Evolutionary conservation across 1,140 invertebrate genomes (phyloP).

Genomic region (Eriocheir sinensis): DNA sequence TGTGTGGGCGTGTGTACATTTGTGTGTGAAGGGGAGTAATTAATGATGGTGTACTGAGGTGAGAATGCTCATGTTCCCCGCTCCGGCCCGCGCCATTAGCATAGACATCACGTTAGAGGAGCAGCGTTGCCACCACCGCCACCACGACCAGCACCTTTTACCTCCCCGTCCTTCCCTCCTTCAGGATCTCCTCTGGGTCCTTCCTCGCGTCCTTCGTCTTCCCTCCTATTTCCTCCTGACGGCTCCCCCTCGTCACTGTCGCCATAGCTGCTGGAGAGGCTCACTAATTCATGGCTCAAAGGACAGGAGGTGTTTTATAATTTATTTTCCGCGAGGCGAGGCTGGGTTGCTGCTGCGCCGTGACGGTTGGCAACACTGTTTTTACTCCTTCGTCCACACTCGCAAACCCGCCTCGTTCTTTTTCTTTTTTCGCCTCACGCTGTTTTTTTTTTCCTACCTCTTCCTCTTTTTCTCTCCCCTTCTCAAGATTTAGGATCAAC

Average conservation of each 20-base stretch:
- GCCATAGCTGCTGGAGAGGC: not conserved
- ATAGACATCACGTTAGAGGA: conserved; percentile 72
- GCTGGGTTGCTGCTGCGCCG: not conserved
- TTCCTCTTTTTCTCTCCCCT: not conserved
- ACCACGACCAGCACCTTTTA: not conserved
- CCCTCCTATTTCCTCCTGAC: too few species aligned
- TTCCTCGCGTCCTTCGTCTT: not conserved
- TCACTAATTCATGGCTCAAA: conserved; percentile 25
- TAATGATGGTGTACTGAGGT: conserved; percentile 75
- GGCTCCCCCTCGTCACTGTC: not conserved
- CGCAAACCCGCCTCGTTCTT: conserved; percentile 18
- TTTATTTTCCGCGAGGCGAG: not conserved
- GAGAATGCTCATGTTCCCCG: conserved; percentile 74
- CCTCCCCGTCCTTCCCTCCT: not conserved
- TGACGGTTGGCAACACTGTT: not conserved
- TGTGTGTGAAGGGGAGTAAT: conserved; percentile 73
- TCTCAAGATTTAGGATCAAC: conserved; percentile 19
- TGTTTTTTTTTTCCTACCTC: conserved; percentile 8
- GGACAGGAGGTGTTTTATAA: conserved; percentile 23
- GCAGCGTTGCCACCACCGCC: conserved; percentile 13
- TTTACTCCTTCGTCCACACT: not conserved
- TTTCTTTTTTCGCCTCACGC: not conserved
- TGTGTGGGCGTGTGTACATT: conserved; percentile 64
- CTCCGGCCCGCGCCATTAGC: conserved; percentile 66
- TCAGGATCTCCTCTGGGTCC: not conserved